Evolutionary conservation across 2,888 invertebrate species (phyloP), one percentile per base, ranked within the genome.

Genomic region (Pyrgus malvae): DNA sequence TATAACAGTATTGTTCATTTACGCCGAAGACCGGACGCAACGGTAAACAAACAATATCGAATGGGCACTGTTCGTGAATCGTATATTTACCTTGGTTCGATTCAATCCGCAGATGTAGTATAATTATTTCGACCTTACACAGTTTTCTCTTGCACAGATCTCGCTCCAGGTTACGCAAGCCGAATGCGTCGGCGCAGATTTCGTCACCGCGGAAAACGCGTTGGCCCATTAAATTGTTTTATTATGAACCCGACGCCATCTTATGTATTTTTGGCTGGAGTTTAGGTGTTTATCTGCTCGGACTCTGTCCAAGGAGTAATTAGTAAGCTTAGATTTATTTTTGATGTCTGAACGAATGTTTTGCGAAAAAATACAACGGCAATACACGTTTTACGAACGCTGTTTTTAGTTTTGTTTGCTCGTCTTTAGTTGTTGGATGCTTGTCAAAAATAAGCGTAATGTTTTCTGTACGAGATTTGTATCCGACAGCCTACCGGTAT

Each of bases 181-280:
- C 72, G 76, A 78, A 82, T 84, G 84, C 85, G 87, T 82, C 83
- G 82, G 83, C 83, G 85, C 81, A 74, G 79, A 86, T 90, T 89
- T 90, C 89, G 87, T 88, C 89, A 89, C 87, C 85, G 81, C 88
- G 89, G 89, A 86, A 90, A 89, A 81, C 87, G 88, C 84, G 88
- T 82, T 87, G 88, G 89, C 88, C 89, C 89, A 89, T 90, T 90
- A 90, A 89, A 90, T 89, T 87, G 89, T 89, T 90, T 89, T 90
- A 90, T 89, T 90, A 89, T 88, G 88, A 85, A 89, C 86, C 76
- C 83, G 88, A 81, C 89, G 89, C 89, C 89, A 87, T 89, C 83
- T 86, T 83, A 81, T 84, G 83, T 90, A 89, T 90, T 90, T 90
- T 90, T 87, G 87, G 89, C 86, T 78, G 86, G 75, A 79, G 86